Percentiles rank a stretch among this genome's conserved stretches.
These are phyloP conservation scores for Festucalex cinctus DNA, from an alignment of 2,113 vertebrate species.

Conservation along the genomic window DNA sequence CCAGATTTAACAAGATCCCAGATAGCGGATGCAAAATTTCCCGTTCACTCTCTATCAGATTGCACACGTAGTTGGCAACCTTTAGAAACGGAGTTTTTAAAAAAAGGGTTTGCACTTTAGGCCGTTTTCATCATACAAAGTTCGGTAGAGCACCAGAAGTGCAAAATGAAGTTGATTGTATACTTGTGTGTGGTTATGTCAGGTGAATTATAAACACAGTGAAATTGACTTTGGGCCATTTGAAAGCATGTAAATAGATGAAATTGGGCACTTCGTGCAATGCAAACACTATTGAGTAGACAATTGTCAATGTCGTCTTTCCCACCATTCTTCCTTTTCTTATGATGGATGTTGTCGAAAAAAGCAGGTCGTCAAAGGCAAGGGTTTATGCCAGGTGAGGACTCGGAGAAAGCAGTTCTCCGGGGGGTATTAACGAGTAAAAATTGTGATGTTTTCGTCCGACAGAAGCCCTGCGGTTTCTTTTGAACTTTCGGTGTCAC, in stretches of 20 bases:
- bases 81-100: too few relatives aligned
- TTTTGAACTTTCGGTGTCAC: conserved; percentile 64
- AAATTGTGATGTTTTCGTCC: conserved; percentile 47
- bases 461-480: conserved; percentile 38
- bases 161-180: background rate
- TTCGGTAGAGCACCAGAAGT: too few relatives aligned
- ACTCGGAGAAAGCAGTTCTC: conserved; percentile 39
- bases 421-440: conserved; percentile 52
- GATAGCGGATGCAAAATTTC: too few relatives aligned
- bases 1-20: too few relatives aligned
- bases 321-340: conserved; percentile 14
- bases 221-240: background rate
- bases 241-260: background rate
- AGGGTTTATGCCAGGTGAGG: conserved; percentile 30
- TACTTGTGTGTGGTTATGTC: background rate
- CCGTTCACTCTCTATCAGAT: too few relatives aligned
- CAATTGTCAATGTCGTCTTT: background rate
- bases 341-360: conserved; percentile 48
- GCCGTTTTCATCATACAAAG: too few relatives aligned
- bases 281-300: background rate
- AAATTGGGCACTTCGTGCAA: background rate
- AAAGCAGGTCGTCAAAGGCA: conserved; percentile 47
- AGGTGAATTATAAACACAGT: background rate
- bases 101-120: too few relatives aligned
- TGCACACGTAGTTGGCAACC: too few relatives aligned